phyloP scores from a whole-genome alignment of 2,888 invertebrate species.

The Trichogramma dendrolimi region DNA sequence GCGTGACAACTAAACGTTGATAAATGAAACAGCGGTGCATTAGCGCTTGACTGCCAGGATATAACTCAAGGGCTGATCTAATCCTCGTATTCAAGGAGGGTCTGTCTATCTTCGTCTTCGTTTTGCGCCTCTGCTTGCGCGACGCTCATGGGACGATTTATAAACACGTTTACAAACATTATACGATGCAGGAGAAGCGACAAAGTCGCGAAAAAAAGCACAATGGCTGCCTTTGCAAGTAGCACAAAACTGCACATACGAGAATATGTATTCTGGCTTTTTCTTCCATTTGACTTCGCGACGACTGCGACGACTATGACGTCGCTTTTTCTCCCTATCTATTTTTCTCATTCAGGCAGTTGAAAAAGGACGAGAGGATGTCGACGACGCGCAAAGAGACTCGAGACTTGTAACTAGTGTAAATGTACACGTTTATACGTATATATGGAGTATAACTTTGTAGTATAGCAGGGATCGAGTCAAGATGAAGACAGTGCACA shows the following conservation, averaged over 20 bases:
- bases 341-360: constrained; percentile 14
- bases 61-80: constrained; percentile 46
- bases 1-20: too few species aligned
- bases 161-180: constrained; percentile 8
- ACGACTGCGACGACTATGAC: too few species aligned
- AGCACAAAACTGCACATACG: neutral
- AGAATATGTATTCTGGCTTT: neutral
- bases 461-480: neutral
- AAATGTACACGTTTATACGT: neutral
- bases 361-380: constrained; percentile 6
- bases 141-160: constrained; percentile 21
- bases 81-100: constrained; percentile 31
- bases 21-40: too few species aligned
- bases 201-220: constrained; percentile 18
- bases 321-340: constrained; percentile 3
- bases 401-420: constrained; percentile 1
- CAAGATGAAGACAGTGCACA: too few species aligned
- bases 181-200: neutral
- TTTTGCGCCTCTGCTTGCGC: constrained; percentile 14
- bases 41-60: constrained; percentile 27
- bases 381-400: constrained; percentile 1
- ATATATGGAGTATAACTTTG: too few species aligned
- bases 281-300: neutral
- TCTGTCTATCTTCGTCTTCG: constrained; percentile 10
- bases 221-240: constrained; percentile 19